phyloP scores from a whole-genome alignment of 1,140 invertebrate species.

The Stegodyphus mimosarum region DNA sequence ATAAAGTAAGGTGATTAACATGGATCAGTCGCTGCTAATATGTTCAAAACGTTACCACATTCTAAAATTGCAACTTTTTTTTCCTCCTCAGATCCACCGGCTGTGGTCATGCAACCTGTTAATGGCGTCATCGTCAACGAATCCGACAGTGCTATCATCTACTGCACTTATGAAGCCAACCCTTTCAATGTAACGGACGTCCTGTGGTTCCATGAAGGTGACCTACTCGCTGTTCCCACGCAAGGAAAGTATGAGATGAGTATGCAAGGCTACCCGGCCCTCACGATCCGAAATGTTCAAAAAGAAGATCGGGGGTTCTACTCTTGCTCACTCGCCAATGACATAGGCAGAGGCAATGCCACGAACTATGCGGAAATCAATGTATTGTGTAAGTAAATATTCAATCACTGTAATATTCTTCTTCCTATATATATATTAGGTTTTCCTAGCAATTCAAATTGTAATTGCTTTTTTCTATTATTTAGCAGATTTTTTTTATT shows the following conservation, averaged over 20 bases:
- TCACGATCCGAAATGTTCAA: constrained; percentile 81
- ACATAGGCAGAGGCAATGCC: constrained; percentile 75
- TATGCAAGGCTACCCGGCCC: constrained; percentile 62
- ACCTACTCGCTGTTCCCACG: constrained; percentile 55
- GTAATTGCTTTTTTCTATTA: too few species aligned
- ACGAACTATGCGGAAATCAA: constrained; percentile 61
- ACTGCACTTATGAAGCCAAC: constrained; percentile 64
- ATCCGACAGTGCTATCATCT: constrained; percentile 59
- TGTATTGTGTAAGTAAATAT: constrained; percentile 73
- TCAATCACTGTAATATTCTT: neutral
- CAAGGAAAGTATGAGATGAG: constrained; percentile 30
- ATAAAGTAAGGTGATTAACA: neutral
- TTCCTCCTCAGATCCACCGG: constrained; percentile 62
- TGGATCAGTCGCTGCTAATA: neutral
- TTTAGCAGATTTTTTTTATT: too few species aligned
- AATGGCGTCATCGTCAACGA: constrained; percentile 63
- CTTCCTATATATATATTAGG: too few species aligned
- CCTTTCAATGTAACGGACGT: constrained; percentile 62
- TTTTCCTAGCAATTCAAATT: too few species aligned
- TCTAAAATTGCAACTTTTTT: neutral
- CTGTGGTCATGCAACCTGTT: constrained; percentile 63
- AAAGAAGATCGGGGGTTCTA: constrained; percentile 84
- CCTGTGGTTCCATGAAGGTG: constrained; percentile 62
- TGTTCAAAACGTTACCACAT: neutral
- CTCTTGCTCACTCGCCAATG: constrained; percentile 81